phyloP scores from a whole-genome alignment of 2,888 invertebrate genomes.

The Pocota personata region DNA sequence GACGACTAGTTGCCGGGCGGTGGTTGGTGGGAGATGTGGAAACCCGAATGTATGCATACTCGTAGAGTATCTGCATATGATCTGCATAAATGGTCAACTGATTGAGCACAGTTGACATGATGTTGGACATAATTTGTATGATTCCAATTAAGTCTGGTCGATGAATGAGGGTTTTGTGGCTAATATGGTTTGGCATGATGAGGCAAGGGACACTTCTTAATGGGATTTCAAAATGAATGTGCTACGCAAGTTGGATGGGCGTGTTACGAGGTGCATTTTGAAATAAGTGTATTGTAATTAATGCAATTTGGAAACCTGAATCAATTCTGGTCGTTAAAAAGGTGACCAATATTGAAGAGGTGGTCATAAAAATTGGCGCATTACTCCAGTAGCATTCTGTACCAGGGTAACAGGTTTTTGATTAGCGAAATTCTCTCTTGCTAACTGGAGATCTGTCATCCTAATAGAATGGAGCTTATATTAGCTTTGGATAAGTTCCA shows the following conservation, averaged over 20 bases:
- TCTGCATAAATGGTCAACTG: constrained; percentile 54
- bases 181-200: constrained; percentile 13
- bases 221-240: constrained; percentile 14
- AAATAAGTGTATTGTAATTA: not conserved
- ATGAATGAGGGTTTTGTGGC: constrained; percentile 16
- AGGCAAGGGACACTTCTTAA: constrained; percentile 23
- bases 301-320: not conserved
- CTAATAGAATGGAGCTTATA: no score
- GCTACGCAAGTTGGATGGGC: not conserved
- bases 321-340: not conserved
- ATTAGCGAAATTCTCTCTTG: no score
- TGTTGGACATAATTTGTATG: constrained; percentile 41
- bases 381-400: no score
- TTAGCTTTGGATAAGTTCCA: no score
- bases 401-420: no score
- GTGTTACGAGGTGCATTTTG: constrained; percentile 12
- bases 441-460: no score
- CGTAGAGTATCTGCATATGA: constrained; percentile 54
- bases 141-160: constrained; percentile 10
- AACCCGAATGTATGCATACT: constrained; percentile 15
- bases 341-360: not conserved
- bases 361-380: not conserved
- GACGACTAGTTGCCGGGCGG: no score
- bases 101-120: constrained; percentile 27
- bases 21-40: not conserved